Percentiles rank a stretch among this genome's conserved stretches.
Conservation (phyloP, 2,797 vertebrate genomes). For the Pseudomugil gertrudae region DNA sequence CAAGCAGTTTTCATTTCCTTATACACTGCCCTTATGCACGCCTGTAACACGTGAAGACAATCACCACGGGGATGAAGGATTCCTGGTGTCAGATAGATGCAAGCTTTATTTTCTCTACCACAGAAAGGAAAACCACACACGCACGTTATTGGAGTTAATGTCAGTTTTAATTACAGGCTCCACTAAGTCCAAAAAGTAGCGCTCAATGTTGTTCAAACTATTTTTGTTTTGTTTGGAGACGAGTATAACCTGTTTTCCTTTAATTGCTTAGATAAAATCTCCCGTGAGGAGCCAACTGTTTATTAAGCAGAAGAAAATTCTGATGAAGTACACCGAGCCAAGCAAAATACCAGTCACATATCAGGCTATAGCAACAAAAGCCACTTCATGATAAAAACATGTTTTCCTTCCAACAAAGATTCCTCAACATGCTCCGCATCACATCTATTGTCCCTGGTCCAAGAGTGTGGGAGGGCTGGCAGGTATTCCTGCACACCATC, state of each 20-base stretch:
- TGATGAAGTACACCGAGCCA: not conserved
- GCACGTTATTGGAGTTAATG: not conserved
- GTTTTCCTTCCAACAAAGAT: constrained; percentile 74
- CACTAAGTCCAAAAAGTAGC: not conserved
- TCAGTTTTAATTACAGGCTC: not conserved
- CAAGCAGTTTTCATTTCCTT: not conserved
- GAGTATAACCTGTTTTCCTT: constrained; percentile 13
- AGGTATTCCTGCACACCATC: constrained; percentile 26
- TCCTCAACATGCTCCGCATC: constrained; percentile 66
- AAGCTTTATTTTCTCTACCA: too few species aligned
- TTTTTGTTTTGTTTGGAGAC: not conserved
- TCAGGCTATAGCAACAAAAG: constrained; percentile 31
- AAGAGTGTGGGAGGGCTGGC: constrained; percentile 19
- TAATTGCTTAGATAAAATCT: not conserved
- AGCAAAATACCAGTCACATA: not conserved
- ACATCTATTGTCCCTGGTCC: constrained; percentile 63
- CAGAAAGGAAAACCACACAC: not conserved
- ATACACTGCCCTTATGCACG: not conserved
- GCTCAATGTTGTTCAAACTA: not conserved
- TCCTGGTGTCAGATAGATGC: too few species aligned
- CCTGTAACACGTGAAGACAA: not conserved
- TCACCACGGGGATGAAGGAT: too few species aligned
- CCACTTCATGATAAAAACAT: constrained; percentile 69
- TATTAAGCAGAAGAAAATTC: not conserved
- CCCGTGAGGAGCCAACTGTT: not conserved